A percentile compares a stretch with the other conserved stretches of the same genome.
phyloP scores from a whole-genome alignment of 2,888 invertebrate species.

The Andrena hattorfiana region DNA sequence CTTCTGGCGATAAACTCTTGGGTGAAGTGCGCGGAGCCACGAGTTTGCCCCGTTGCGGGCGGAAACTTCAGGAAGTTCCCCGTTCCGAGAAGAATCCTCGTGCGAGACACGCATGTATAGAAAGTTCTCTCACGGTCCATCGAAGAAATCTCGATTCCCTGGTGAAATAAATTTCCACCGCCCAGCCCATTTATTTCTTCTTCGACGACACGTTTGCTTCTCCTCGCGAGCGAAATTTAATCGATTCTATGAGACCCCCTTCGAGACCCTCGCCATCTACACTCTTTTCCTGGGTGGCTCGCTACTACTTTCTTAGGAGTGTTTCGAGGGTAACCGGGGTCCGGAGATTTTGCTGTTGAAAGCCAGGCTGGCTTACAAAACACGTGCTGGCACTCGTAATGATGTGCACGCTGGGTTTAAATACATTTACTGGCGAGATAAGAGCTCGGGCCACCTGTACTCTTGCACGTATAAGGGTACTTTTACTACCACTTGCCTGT shows the following conservation, averaged over 20 bases:
- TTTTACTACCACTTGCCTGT: not conserved
- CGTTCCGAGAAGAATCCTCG: constrained; percentile 24
- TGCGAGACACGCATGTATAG: constrained; percentile 38
- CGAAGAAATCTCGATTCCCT: constrained; percentile 27
- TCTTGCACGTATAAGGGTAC: not conserved
- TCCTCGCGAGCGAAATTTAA: constrained; percentile 20
- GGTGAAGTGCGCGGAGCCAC: constrained; percentile 45
- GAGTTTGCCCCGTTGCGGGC: constrained; percentile 36
- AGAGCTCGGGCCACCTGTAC: not conserved
- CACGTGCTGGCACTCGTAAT: too few species aligned
- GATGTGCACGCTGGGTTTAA: not conserved
- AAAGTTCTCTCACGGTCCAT: constrained; percentile 57
- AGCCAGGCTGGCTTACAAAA: not conserved
- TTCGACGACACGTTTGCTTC: constrained; percentile 2
- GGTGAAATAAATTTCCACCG: constrained; percentile 39
- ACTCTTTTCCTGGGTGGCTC: not conserved
- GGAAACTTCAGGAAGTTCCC: constrained; percentile 63
- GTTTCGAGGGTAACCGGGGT: not conserved
- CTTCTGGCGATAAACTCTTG: constrained; percentile 53
- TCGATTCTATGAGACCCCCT: constrained; percentile 14
- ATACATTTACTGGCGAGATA: not conserved
- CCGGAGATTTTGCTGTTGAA: not conserved
- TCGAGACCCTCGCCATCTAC: not conserved
- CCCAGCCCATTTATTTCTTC: constrained; percentile 5
- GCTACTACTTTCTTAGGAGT: not conserved